phyloP scores from a whole-genome alignment of 2,888 invertebrate genomes.

The Nemoura dubitans region DNA sequence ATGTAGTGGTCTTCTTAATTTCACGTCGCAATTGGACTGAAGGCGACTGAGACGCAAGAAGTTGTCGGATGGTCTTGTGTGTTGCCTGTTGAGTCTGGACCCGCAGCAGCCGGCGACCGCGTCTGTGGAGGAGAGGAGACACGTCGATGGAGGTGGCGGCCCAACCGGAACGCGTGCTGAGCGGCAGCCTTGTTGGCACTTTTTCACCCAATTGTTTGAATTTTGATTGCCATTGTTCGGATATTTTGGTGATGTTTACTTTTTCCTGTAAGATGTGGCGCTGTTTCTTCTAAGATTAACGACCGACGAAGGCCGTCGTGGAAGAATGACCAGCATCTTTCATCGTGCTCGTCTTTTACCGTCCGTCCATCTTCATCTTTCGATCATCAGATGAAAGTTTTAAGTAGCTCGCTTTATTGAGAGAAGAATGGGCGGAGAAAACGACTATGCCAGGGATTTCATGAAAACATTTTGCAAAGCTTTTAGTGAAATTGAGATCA shows the following conservation, averaged over 20 bases:
- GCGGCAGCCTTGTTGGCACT: background rate
- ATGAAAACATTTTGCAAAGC: no score
- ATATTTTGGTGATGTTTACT: constrained; percentile 5
- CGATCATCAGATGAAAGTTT: background rate
- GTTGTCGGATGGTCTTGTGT: background rate
- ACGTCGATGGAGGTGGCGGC: background rate
- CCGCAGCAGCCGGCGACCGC: no score
- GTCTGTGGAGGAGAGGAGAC: background rate
- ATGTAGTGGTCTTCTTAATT: background rate
- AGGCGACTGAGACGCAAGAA: background rate
- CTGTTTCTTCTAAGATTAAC: background rate
- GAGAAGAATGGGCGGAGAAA: no score
- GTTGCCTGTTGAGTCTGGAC: background rate
- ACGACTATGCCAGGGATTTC: no score
- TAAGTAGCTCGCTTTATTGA: background rate
- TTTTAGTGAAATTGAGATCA: background rate
- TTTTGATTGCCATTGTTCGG: constrained; percentile 12
- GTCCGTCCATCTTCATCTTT: background rate
- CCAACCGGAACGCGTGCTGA: background rate
- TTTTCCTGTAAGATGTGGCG: background rate
- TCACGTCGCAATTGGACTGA: background rate
- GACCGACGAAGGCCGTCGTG: background rate
- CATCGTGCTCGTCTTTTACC: background rate
- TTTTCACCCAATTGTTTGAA: constrained; percentile 12
- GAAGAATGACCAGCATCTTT: background rate